Evolutionary conservation across 2,888 invertebrate species (phyloP).

Genomic region (Megamerina dolium): DNA sequence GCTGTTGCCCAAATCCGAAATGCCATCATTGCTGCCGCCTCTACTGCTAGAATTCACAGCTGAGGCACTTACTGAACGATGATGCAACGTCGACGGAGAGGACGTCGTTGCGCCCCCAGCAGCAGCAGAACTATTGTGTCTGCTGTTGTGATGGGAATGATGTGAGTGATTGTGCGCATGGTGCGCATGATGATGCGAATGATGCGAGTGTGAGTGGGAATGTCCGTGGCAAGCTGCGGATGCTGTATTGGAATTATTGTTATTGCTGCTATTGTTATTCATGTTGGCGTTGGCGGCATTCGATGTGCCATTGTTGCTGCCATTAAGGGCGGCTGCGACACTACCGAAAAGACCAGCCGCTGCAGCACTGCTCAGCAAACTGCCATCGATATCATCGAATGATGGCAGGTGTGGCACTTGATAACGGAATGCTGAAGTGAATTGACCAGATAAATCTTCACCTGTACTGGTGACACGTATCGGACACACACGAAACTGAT

Average conservation of each 20-base stretch:
- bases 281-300: constrained; percentile 20
- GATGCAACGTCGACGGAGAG: constrained; percentile 25
- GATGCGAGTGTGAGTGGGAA: constrained; percentile 28
- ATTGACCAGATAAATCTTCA: constrained; percentile 60
- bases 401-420: constrained; percentile 39
- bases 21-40: constrained; percentile 27
- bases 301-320: constrained; percentile 21
- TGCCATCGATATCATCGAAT: constrained; percentile 33
- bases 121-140: constrained; percentile 29
- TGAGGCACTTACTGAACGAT: constrained; percentile 44
- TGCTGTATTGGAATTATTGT: constrained; percentile 14
- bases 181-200: constrained; percentile 27
- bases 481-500: constrained; percentile 71
- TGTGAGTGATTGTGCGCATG: constrained; percentile 22
- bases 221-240: constrained; percentile 26
- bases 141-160: constrained; percentile 38
- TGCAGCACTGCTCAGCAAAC: constrained; percentile 24
- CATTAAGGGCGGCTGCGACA: constrained; percentile 18
- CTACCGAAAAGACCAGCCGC: constrained; percentile 23
- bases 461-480: constrained; percentile 58
- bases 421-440: constrained; percentile 59
- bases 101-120: constrained; percentile 21
- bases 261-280: constrained; percentile 18
- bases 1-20: constrained; percentile 16
- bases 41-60: constrained; percentile 32